Conservation (phyloP, 2,113 vertebrate genomes). For the Toxotes jaculatrix region DNA sequence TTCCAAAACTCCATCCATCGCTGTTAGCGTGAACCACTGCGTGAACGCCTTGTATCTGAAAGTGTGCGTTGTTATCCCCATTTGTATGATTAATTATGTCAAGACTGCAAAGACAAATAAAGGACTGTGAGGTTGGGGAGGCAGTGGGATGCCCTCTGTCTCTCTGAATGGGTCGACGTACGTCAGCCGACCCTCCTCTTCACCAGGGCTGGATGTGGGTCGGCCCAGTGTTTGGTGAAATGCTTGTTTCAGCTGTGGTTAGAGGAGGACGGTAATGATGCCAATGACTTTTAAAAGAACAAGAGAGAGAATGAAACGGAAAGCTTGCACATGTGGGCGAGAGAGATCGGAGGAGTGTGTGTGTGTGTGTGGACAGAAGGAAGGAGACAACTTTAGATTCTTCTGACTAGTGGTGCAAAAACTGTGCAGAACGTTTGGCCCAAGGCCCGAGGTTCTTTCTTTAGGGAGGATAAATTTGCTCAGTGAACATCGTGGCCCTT, state of each 20-base stretch:
- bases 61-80: neutral
- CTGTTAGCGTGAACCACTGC: neutral
- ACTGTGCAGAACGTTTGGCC: neutral
- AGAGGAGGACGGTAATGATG: neutral
- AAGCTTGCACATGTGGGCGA: neutral
- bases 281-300: neutral
- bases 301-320: neutral
- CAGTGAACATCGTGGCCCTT: constrained; percentile 1
- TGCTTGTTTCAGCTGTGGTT: neutral
- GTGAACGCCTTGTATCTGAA: neutral
- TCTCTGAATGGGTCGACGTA: neutral
- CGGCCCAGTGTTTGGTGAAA: neutral
- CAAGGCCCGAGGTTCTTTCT: neutral
- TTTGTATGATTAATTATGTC: neutral
- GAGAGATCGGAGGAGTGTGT: neutral
- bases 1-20: neutral
- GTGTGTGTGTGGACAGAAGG: neutral
- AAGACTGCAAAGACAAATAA: neutral
- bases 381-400: neutral
- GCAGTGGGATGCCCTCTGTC: neutral
- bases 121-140: neutral
- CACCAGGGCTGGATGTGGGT: neutral
- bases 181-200: neutral
- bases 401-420: neutral
- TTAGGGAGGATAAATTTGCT: neutral